Evolutionary conservation across 2,797 vertebrate genomes (phyloP), one percentile per base, ranked within the genome.

Genomic region (Epinephelus awoara): DNA sequence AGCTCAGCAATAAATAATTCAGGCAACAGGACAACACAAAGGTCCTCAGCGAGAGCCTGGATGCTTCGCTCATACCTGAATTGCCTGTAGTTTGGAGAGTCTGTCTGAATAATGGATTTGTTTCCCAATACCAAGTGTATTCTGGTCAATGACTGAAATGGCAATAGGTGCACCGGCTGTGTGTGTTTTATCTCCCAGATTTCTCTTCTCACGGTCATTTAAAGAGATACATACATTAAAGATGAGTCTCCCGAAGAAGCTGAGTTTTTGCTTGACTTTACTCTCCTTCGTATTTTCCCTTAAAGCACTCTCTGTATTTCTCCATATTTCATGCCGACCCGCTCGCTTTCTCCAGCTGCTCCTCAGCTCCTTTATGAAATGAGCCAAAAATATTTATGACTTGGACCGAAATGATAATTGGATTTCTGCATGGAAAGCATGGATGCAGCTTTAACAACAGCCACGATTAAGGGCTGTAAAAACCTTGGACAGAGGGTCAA

Each of bases 1-100:
- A 80, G 82, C 79, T 80, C 14, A 3, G 63, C 55, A 6, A 81
- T 93, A 80, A 93, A 94, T 93, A 85, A 94, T 93, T 89, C 75
- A 93, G 67, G 51, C 40, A 83, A 79, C 75, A 86, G 83, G 83
- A 91, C 88, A 92, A 92, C 89, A 90, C 70, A 80, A 75, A 79
- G 67, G 63, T 66, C 67, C 38, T 77, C 56, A 25, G 64, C 71
- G 64, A 70, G 72, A 71, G 76, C 40, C 70, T 57, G 66, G 64
- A 54, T 61, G 64, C 77, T 80, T 83, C 64, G 25, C 72, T 91
- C 71, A 72, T 77, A 79, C 77, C 78, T 67, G 61, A 70, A 74
- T 65, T 56, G 63, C 54, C 66, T 2, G 57, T 85, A 17, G 5
- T 75, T 77, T 71, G 46, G 44, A 70, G 68, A 77, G 34, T 85